Percentiles rank a stretch among this genome's conserved stretches.
phyloP scores from a whole-genome alignment of 2,113 vertebrate genomes.

The Dipodomys spectabilis region DNA sequence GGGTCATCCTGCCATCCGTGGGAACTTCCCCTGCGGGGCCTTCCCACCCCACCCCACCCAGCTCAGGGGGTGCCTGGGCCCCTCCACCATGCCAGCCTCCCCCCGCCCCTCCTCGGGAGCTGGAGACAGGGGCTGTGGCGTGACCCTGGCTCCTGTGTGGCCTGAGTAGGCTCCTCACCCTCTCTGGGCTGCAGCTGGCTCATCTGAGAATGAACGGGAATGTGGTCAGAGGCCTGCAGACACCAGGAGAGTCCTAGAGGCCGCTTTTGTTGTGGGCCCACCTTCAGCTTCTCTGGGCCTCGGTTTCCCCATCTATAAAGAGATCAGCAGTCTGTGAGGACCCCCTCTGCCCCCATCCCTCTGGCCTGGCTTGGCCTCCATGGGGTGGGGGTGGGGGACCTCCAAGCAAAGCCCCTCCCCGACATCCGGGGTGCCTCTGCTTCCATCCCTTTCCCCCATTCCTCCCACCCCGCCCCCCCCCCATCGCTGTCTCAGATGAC shows the following conservation, averaged over 20 bases:
- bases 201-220: not conserved
- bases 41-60: slow-evolving; percentile 86
- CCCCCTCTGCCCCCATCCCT: too few relatives aligned
- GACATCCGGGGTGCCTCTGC: not conserved
- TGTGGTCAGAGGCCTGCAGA: not conserved
- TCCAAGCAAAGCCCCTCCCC: not conserved
- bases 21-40: slow-evolving; percentile 82
- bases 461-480: not conserved
- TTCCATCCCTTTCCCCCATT: not conserved
- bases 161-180: not conserved
- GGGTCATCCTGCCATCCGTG: slow-evolving; percentile 83
- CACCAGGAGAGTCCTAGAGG: too few relatives aligned
- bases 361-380: too few relatives aligned
- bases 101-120: not conserved
- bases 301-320: not conserved
- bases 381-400: too few relatives aligned
- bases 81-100: not conserved
- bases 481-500: not conserved
- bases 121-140: too few relatives aligned
- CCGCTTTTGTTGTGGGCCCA: too few relatives aligned
- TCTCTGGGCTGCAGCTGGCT: not conserved
- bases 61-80: too few relatives aligned
- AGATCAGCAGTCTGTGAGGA: not conserved
- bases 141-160: not conserved
- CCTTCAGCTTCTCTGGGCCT: not conserved